Conservation (phyloP, 2,888 invertebrate genomes). For the Epistrophe grossulariae region DNA sequence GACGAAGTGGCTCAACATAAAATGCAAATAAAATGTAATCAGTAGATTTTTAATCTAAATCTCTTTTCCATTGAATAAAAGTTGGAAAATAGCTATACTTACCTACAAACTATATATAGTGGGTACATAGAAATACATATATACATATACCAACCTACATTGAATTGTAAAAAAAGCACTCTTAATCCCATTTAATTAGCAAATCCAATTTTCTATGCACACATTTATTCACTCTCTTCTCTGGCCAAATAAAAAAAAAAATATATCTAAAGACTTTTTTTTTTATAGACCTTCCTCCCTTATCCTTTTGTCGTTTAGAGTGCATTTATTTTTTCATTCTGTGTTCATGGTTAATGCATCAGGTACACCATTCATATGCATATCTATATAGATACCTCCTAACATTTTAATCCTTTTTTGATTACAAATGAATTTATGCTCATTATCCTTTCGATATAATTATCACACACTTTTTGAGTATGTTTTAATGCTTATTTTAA, state of each 20-base stretch:
- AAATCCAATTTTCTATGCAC: conserved; percentile 64
- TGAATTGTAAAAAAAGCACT: conserved; percentile 42
- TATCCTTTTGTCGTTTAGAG: conserved; percentile 5
- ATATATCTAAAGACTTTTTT: neutral
- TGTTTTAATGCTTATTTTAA: neutral
- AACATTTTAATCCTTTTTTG: conserved; percentile 33
- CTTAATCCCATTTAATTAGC: conserved; percentile 62
- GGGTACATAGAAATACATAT: neutral
- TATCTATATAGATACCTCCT: neutral
- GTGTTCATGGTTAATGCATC: neutral
- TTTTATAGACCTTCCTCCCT: neutral
- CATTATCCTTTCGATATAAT: conserved; percentile 67
- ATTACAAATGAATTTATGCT: conserved; percentile 67
- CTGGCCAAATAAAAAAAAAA: conserved; percentile 23
- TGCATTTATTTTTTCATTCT: conserved; percentile 14
- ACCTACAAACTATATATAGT: too few species aligned
- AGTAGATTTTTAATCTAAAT: conserved; percentile 45
- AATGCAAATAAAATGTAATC: conserved; percentile 47
- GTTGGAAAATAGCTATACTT: neutral
- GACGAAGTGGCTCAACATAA: conserved; percentile 13
- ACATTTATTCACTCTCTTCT: conserved; percentile 25
- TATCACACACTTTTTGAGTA: conserved; percentile 64
- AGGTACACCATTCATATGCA: neutral
- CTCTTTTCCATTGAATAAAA: conserved; percentile 33
- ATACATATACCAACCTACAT: neutral